These are phyloP conservation scores for Pipistrellus pygmaeus DNA, from an alignment of 2,797 vertebrate genomes.

Conservation along the genomic window DNA sequence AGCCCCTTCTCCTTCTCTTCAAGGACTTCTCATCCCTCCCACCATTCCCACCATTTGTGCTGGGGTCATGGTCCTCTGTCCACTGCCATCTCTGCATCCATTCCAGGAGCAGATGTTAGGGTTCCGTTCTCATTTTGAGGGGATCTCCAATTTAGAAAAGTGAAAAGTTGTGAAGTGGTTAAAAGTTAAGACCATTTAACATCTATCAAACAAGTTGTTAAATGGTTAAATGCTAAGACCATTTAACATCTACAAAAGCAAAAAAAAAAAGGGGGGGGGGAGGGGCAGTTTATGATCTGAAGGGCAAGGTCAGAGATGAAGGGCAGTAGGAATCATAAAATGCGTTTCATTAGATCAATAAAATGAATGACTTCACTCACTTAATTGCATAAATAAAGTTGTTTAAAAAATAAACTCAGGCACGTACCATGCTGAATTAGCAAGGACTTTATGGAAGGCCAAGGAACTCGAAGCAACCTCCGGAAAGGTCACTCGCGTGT, in stretches of 20 bases:
- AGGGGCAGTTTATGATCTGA: conserved; percentile 74
- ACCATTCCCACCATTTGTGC: conserved; percentile 72
- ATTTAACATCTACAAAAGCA: conserved; percentile 73
- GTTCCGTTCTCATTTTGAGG: conserved; percentile 82
- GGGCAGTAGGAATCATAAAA: conserved; percentile 80
- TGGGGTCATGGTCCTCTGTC: conserved; percentile 78
- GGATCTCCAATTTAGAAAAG: conserved; percentile 78
- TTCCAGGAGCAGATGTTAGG: conserved; percentile 83
- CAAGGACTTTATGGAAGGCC: neutral
- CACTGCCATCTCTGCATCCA: neutral
- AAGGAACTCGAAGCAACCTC: conserved; percentile 1
- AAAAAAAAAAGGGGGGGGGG: conserved; percentile 27
- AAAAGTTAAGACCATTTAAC: conserved; percentile 64
- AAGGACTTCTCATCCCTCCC: conserved; percentile 83
- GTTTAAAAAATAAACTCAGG: conserved; percentile 81
- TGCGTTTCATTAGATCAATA: conserved; percentile 86
- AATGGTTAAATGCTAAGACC: conserved; percentile 76
- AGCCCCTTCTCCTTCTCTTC: conserved; percentile 67
- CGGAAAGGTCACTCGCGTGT: neutral
- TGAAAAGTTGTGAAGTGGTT: conserved; percentile 79
- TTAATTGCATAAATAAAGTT: conserved; percentile 85
- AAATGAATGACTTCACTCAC: conserved; percentile 84
- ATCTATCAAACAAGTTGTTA: conserved; percentile 71
- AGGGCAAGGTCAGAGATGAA: conserved; percentile 84
- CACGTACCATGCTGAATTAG: conserved; percentile 60